phyloP scores from a whole-genome alignment of 2,888 invertebrate genomes.

The Drosophila mimetica region DNA sequence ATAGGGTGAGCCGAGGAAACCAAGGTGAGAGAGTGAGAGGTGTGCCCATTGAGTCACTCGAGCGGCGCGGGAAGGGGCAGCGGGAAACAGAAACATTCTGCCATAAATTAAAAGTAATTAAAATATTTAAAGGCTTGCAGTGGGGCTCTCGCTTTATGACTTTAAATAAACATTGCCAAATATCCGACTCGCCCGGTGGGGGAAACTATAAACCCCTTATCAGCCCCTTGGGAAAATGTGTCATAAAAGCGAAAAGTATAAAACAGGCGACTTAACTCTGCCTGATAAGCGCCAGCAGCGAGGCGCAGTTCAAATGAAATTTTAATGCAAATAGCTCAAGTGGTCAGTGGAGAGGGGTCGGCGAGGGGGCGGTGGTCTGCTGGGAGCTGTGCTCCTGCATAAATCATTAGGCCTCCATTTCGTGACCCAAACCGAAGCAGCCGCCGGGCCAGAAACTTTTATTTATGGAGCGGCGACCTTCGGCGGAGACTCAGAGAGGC shows the following conservation, averaged over 20 bases:
- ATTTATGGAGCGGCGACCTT: slow-evolving; percentile 60
- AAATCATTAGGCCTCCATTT: slow-evolving; percentile 62
- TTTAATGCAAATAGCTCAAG: slow-evolving; percentile 70
- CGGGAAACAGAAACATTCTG: slow-evolving; percentile 29
- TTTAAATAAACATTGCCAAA: slow-evolving; percentile 65
- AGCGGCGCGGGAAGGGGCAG: background rate
- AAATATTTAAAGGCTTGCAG: slow-evolving; percentile 70
- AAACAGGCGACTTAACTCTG: slow-evolving; percentile 31
- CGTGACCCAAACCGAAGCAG: slow-evolving; percentile 50
- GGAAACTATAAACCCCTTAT: slow-evolving; percentile 60
- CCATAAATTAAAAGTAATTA: slow-evolving; percentile 75
- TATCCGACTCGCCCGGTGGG: slow-evolving; percentile 32
- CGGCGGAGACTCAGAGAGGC: slow-evolving; percentile 1
- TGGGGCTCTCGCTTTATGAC: slow-evolving; percentile 59
- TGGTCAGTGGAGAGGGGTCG: slow-evolving; percentile 48
- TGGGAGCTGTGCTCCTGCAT: slow-evolving; percentile 52
- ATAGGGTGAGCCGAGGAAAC: slow-evolving; percentile 1
- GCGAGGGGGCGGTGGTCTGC: background rate
- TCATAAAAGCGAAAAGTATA: slow-evolving; percentile 56
- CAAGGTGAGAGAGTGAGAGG: slow-evolving; percentile 3
- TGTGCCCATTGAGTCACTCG: slow-evolving; percentile 24
- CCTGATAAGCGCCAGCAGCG: slow-evolving; percentile 46
- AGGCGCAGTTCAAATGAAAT: slow-evolving; percentile 57
- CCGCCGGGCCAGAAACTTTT: slow-evolving; percentile 58
- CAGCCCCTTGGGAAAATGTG: slow-evolving; percentile 67